phyloP scores from a whole-genome alignment of 1,140 invertebrate species.

The Drosophila serrata region DNA sequence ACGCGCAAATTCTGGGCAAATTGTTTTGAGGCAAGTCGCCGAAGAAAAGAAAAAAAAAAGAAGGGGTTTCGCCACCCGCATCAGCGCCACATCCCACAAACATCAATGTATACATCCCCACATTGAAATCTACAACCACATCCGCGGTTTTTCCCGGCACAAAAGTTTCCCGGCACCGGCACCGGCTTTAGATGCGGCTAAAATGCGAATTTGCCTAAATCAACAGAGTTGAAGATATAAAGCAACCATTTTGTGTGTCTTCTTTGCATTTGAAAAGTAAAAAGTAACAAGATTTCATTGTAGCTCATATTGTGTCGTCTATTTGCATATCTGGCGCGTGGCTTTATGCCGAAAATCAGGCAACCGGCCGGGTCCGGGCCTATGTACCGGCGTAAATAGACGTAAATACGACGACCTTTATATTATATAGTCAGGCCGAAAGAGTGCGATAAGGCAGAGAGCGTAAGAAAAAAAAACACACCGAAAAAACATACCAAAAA shows the following conservation, averaged over 20 bases:
- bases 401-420: slow-evolving; percentile 11
- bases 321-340: slow-evolving; percentile 75
- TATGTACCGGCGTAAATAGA: slow-evolving; percentile 16
- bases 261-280: slow-evolving; percentile 49
- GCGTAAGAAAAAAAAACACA: background rate
- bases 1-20: slow-evolving; percentile 31
- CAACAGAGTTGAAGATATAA: slow-evolving; percentile 59
- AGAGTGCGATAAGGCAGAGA: slow-evolving; percentile 1
- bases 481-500: background rate
- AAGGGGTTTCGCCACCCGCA: slow-evolving; percentile 37
- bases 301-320: slow-evolving; percentile 42
- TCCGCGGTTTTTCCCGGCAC: slow-evolving; percentile 43
- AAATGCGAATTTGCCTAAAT: slow-evolving; percentile 78
- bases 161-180: slow-evolving; percentile 30
- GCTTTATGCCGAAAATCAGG: slow-evolving; percentile 24
- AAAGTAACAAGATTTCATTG: slow-evolving; percentile 60
- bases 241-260: slow-evolving; percentile 54
- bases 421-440: slow-evolving; percentile 27
- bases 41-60: too few species aligned
- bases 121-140: slow-evolving; percentile 30
- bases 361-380: background rate
- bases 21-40: slow-evolving; percentile 37
- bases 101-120: slow-evolving; percentile 8
- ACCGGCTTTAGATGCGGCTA: slow-evolving; percentile 31
- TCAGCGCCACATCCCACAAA: slow-evolving; percentile 18